Conservation (phyloP, 2,888 invertebrate species). For the Holacanthella duospinosa region DNA sequence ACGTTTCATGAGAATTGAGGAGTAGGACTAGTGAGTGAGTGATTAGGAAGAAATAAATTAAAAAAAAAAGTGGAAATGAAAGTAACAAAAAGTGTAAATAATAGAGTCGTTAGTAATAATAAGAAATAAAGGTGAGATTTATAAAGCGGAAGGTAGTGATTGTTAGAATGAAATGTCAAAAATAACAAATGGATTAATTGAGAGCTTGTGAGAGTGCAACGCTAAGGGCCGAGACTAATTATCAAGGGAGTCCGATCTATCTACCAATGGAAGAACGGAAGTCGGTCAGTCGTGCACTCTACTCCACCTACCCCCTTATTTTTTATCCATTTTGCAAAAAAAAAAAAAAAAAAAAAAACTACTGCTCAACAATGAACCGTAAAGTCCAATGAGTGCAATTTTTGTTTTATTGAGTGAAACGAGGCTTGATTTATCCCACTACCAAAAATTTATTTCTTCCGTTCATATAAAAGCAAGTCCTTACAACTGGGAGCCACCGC, state of each 20-base stretch:
- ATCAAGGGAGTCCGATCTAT: conserved; percentile 1
- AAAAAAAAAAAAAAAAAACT: neutral
- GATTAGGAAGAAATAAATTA: neutral
- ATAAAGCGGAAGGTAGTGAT: neutral
- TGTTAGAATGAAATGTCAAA: neutral
- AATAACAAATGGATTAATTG: neutral
- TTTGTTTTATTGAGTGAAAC: conserved; percentile 4
- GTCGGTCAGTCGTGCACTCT: conserved; percentile 14
- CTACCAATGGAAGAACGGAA: conserved; percentile 1
- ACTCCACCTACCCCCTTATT: conserved; percentile 10
- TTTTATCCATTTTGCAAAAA: too few species aligned
- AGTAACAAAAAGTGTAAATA: neutral
- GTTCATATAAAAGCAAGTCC: neutral
- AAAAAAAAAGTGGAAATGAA: neutral
- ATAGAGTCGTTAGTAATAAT: neutral
- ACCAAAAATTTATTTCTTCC: conserved; percentile 6
- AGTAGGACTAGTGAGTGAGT: too few species aligned
- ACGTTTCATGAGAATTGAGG: too few species aligned
- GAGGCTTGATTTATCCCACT: conserved; percentile 7
- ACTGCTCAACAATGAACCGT: neutral
- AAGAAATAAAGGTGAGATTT: too few species aligned
- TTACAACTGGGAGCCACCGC: too few species aligned
- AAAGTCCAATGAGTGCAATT: conserved; percentile 11
- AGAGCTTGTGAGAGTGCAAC: neutral
- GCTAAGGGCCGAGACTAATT: neutral